Conservation (phyloP, 2,797 vertebrate genomes). For the Podarcis siculus region DNA sequence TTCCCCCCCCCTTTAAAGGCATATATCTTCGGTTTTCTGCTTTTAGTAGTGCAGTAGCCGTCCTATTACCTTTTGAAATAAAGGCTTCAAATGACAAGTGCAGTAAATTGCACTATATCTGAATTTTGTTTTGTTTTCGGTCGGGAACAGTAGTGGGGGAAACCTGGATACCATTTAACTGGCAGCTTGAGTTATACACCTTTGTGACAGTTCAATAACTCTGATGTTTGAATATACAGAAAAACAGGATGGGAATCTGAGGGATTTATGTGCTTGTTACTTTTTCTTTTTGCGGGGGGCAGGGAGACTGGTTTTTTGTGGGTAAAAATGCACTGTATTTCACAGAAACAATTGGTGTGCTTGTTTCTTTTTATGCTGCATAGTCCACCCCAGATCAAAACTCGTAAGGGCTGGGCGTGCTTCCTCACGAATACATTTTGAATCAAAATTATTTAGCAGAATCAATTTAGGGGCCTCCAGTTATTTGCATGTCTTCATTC, state of each 20-base stretch:
- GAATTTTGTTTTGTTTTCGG: conserved; percentile 33
- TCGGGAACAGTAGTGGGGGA: conserved; percentile 36
- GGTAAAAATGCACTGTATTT: not conserved
- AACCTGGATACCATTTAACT: conserved; percentile 53
- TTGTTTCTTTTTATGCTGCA: not conserved
- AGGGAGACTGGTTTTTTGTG: not conserved
- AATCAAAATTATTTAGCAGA: not conserved
- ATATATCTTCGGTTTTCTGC: conserved; percentile 63
- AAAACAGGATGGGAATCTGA: not conserved
- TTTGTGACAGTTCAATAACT: conserved; percentile 42
- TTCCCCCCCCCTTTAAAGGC: conserved; percentile 69
- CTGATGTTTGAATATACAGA: conserved; percentile 43
- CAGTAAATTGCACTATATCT: conserved; percentile 66
- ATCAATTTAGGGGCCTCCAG: not conserved
- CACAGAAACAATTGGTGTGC: not conserved
- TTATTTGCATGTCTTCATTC: not conserved
- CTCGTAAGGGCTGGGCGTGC: not conserved
- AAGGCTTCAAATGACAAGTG: conserved; percentile 67
- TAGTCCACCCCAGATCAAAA: not conserved
- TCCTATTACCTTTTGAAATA: conserved; percentile 68
- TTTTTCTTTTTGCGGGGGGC: not conserved
- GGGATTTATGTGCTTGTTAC: not conserved
- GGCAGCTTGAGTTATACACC: conserved; percentile 38
- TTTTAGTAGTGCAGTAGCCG: conserved; percentile 59
- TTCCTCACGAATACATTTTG: not conserved